Conservation (phyloP, 2,888 invertebrate genomes). For the Xestia rhomboidea region DNA sequence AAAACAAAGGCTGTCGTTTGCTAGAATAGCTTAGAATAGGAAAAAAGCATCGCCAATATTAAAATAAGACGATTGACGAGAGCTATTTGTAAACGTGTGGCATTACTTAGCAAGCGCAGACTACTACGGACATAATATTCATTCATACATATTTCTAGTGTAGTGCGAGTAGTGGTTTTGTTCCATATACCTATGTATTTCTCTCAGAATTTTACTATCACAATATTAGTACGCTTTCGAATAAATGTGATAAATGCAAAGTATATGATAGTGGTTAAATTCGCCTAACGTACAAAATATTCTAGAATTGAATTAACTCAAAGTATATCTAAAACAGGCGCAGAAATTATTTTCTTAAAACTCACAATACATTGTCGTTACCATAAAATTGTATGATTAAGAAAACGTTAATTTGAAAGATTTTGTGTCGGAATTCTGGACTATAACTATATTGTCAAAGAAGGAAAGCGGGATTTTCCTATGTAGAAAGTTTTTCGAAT, state of each 20-base stretch:
- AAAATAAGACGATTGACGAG: slow-evolving; percentile 52
- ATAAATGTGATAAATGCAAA: slow-evolving; percentile 77
- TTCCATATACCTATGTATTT: slow-evolving; percentile 58
- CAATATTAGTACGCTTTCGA: slow-evolving; percentile 67
- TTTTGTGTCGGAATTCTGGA: slow-evolving; percentile 31
- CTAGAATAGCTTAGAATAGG: slow-evolving; percentile 73
- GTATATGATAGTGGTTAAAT: slow-evolving; percentile 69
- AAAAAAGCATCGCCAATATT: slow-evolving; percentile 72
- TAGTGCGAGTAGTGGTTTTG: slow-evolving; percentile 66
- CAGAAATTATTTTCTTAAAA: slow-evolving; percentile 64
- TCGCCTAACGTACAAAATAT: slow-evolving; percentile 78
- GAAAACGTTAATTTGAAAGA: slow-evolving; percentile 29
- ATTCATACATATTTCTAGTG: slow-evolving; percentile 39
- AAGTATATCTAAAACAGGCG: slow-evolving; percentile 62
- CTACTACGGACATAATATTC: slow-evolving; percentile 27
- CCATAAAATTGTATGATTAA: slow-evolving; percentile 40
- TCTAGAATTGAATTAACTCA: slow-evolving; percentile 70
- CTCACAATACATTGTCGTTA: slow-evolving; percentile 56
- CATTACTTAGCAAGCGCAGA: slow-evolving; percentile 57
- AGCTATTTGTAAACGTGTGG: slow-evolving; percentile 58
- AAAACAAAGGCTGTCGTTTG: slow-evolving; percentile 82
- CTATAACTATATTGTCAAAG: slow-evolving; percentile 1
- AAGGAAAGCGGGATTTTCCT: background rate
- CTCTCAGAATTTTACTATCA: slow-evolving; percentile 52
- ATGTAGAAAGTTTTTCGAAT: slow-evolving; percentile 5